phyloP scores from a whole-genome alignment of 1,140 invertebrate genomes.

The Neotoxoptera formosana region DNA sequence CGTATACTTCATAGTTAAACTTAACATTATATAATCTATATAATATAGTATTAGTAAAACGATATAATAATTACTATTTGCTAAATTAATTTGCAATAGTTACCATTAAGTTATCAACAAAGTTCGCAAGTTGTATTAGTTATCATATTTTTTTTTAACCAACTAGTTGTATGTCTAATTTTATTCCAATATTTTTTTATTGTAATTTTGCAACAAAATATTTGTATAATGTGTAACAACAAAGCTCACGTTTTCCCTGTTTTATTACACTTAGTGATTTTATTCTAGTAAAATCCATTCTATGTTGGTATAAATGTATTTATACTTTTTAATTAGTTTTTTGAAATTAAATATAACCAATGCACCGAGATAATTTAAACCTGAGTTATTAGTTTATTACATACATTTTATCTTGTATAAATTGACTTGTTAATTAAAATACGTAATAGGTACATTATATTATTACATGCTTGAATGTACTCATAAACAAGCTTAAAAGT shows the following conservation, averaged over 20 bases:
- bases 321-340: not conserved
- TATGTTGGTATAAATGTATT: not conserved
- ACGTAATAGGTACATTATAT: not conserved
- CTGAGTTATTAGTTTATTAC: not conserved
- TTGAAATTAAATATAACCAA: not conserved
- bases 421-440: not conserved
- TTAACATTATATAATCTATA: not conserved
- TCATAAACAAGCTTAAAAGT: not conserved
- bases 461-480: not conserved
- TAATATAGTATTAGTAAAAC: not conserved
- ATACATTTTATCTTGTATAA: not conserved
- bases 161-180: not conserved
- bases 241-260: not conserved
- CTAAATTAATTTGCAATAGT: not conserved
- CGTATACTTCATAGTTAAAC: not conserved
- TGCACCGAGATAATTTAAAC: not conserved
- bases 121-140: not conserved
- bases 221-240: not conserved
- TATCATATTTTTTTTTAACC: not conserved
- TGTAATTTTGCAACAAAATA: not conserved
- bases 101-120: not conserved
- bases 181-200: not conserved
- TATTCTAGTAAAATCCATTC: not conserved
- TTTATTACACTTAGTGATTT: not conserved
- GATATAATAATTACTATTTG: not conserved